phyloP scores from a whole-genome alignment of 2,888 invertebrate genomes.

The Sesia bembeciformis region DNA sequence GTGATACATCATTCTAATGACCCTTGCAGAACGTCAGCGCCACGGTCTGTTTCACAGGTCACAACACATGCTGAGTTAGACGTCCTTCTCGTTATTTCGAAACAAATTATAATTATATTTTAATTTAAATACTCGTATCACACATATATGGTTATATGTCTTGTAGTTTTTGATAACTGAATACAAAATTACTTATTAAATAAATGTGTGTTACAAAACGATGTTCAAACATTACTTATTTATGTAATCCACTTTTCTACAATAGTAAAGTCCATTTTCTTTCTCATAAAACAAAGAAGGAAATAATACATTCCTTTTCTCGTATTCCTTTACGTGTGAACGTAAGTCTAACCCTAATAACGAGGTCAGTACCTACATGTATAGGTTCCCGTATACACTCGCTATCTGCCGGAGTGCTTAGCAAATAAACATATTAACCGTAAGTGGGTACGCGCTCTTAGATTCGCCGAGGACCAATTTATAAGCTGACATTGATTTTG shows the following conservation, averaged over 20 bases:
- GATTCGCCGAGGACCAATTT: conserved; percentile 20
- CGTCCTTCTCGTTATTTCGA: too few species aligned
- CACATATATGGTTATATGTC: background rate
- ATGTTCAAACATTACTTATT: too few species aligned
- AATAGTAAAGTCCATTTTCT: background rate
- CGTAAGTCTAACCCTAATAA: background rate
- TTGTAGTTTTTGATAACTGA: background rate
- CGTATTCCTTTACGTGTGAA: conserved; percentile 2
- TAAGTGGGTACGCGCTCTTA: conserved; percentile 44
- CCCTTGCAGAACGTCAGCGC: too few species aligned
- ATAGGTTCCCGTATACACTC: background rate
- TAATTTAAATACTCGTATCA: too few species aligned
- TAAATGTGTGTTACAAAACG: too few species aligned
- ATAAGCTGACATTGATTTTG: conserved; percentile 10
- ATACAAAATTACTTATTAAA: too few species aligned
- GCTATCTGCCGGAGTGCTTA: conserved; percentile 13
- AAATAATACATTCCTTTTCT: background rate
- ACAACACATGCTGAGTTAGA: too few species aligned
- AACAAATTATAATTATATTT: too few species aligned
- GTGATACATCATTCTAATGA: too few species aligned
- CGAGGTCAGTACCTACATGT: too few species aligned
- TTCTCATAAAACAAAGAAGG: too few species aligned
- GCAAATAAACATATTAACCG: conserved; percentile 65
- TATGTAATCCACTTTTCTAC: background rate
- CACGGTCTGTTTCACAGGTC: too few species aligned